Evolutionary conservation across 92 coral and sea anemone species (phyloP).

Genomic region (Bergia sp.): DNA sequence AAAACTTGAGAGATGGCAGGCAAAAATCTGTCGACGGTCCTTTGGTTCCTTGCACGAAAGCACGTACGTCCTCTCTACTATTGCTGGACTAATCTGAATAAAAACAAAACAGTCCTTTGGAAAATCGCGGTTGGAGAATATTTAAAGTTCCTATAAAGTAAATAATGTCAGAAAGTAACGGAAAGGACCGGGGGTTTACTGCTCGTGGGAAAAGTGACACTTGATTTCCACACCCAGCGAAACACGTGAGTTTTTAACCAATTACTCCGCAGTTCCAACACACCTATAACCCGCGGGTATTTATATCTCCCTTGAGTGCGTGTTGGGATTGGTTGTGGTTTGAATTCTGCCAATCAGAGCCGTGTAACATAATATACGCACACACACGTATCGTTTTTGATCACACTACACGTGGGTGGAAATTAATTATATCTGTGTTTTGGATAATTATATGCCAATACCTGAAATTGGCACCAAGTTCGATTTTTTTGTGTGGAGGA

Average conservation of each 20-base stretch:
- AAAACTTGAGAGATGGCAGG: not conserved
- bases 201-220: constrained; percentile 51
- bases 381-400: constrained; percentile 46
- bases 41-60: not conserved
- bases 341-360: constrained; percentile 75
- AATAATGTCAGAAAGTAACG: constrained; percentile 30
- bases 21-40: constrained; percentile 43
- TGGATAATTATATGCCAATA: constrained; percentile 90
- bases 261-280: constrained; percentile 68
- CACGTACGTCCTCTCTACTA: not conserved
- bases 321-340: constrained; percentile 79
- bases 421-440: constrained; percentile 83
- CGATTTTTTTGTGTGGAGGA: constrained; percentile 71
- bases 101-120: constrained; percentile 26
- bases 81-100: not conserved
- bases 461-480: constrained; percentile 88
- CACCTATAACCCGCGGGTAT: constrained; percentile 72
- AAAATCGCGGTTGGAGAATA: constrained; percentile 17
- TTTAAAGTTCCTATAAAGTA: not conserved
- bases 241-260: constrained; percentile 56
- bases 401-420: constrained; percentile 56
- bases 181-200: constrained; percentile 13
- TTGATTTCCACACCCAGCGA: constrained; percentile 49
- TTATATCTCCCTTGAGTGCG: constrained; percentile 28
- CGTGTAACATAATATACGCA: constrained; percentile 68